phyloP scores from a whole-genome alignment of 1,140 invertebrate species.

The Conus ventricosus region DNA sequence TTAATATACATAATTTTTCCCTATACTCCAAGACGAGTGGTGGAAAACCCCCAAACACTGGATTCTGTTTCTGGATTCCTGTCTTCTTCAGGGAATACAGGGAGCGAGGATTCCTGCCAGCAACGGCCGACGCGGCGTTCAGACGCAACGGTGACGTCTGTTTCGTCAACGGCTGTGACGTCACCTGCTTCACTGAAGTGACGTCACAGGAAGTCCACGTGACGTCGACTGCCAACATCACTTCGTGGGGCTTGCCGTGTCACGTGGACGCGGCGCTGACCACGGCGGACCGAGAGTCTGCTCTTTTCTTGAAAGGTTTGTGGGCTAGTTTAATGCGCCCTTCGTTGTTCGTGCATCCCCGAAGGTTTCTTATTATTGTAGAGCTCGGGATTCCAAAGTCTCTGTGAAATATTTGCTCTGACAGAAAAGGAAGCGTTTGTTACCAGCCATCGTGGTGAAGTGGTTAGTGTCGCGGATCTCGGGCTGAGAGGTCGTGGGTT shows the following conservation, averaged over 20 bases:
- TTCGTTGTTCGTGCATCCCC: background rate
- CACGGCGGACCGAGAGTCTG: background rate
- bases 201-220: background rate
- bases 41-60: no score
- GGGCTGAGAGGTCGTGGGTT: no score
- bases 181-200: background rate
- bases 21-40: no score
- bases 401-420: no score
- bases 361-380: background rate
- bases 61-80: no score
- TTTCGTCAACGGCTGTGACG: conserved; percentile 4
- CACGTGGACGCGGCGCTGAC: conserved; percentile 19
- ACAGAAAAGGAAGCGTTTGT: background rate
- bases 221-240: background rate
- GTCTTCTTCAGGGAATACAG: background rate
- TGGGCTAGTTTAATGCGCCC: background rate
- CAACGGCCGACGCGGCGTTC: background rate
- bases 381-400: background rate
- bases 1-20: no score
- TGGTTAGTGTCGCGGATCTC: no score
- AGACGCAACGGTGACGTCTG: background rate
- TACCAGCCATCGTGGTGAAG: no score
- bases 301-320: background rate
- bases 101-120: background rate
- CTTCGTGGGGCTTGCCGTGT: conserved; percentile 20